A percentile compares a stretch with the other conserved stretches of the same genome.
Conservation (phyloP, 2,888 invertebrate species). For the Melikaiella ostensackeni region DNA sequence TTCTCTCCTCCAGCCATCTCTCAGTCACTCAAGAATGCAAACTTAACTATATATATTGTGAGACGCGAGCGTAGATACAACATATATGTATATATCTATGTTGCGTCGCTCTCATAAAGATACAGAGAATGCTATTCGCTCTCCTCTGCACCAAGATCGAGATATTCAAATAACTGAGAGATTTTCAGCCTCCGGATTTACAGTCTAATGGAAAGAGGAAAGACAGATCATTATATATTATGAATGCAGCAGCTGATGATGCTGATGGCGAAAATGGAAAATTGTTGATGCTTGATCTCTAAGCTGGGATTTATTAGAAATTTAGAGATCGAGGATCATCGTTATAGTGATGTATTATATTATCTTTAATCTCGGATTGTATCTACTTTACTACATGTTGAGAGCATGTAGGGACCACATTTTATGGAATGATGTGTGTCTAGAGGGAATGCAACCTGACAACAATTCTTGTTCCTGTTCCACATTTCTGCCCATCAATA, state of each 20-base stretch:
- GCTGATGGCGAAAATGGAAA: conserved; percentile 27
- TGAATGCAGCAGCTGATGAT: conserved; percentile 30
- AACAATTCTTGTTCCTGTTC: conserved; percentile 10
- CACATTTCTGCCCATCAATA: conserved; percentile 2
- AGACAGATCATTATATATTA: conserved; percentile 19
- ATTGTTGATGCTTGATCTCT: conserved; percentile 15
- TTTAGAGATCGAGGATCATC: conserved; percentile 24
- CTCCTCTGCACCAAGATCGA: conserved; percentile 31
- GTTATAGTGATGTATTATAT: conserved; percentile 24
- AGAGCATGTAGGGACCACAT: conserved; percentile 8
- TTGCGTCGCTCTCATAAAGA: conserved; percentile 30
- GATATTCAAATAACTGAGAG: conserved; percentile 36
- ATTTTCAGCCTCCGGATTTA: conserved; percentile 37
- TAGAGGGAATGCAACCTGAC: conserved; percentile 9
- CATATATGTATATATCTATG: conserved; percentile 17
- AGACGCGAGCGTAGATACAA: conserved; percentile 10
- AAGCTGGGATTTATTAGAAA: conserved; percentile 30
- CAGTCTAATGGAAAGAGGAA: conserved; percentile 22
- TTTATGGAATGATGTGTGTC: conserved; percentile 10
- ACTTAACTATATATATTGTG: conserved; percentile 35
- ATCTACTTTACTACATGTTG: conserved; percentile 19
- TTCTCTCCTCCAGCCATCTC: conserved; percentile 34
- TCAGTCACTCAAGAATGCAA: conserved; percentile 41
- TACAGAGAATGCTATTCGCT: conserved; percentile 32
- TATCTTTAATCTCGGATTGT: conserved; percentile 33